Conservation (phyloP, 2,888 invertebrate genomes). For the Octonoba sinensis region DNA sequence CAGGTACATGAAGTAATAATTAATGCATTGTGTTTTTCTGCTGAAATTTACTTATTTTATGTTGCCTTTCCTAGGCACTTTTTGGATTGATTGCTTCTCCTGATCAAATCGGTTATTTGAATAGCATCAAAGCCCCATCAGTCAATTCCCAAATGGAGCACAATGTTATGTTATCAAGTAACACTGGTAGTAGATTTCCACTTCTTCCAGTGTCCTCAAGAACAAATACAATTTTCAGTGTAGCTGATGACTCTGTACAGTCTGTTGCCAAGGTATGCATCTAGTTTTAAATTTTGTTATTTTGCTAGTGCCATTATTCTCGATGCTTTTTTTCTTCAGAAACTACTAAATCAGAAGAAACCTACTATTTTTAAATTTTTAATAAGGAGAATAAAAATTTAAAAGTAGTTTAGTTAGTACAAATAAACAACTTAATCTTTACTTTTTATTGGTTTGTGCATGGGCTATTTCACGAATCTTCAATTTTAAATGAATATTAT, state of each 20-base stretch:
- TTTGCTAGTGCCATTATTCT: too few species aligned
- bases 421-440: too few species aligned
- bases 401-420: too few species aligned
- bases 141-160: constrained; percentile 48
- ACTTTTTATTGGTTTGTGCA: too few species aligned
- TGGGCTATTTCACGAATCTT: too few species aligned
- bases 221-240: constrained; percentile 14
- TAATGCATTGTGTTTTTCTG: too few species aligned
- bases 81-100: constrained; percentile 49
- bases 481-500: too few species aligned
- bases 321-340: too few species aligned
- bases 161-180: constrained; percentile 36
- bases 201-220: constrained; percentile 37
- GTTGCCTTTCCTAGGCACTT: constrained; percentile 26
- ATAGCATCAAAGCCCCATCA: constrained; percentile 28
- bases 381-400: too few species aligned
- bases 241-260: not conserved
- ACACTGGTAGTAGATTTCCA: constrained; percentile 34
- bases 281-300: not conserved
- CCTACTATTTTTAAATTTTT: too few species aligned
- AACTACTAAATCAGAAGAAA: too few species aligned
- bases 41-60: not conserved
- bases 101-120: constrained; percentile 43
- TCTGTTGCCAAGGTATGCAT: constrained; percentile 16
- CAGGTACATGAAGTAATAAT: too few species aligned